Conservation (phyloP, 2,113 vertebrate species). For the Mobula hypostoma region DNA sequence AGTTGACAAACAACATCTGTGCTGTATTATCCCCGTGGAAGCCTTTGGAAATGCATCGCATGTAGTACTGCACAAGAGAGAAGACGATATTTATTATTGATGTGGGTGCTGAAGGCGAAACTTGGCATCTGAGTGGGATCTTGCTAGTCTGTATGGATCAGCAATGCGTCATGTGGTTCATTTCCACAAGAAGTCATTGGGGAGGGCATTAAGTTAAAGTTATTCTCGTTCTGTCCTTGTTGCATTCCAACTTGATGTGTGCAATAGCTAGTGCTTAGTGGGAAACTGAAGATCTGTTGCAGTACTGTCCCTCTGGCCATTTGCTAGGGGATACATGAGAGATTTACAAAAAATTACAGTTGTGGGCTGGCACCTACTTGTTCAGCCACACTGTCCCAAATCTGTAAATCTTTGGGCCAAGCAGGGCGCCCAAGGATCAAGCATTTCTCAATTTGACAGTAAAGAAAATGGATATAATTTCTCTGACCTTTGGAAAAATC, state of each 20-base stretch:
- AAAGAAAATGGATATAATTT: not conserved
- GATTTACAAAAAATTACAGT: not conserved
- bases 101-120: not conserved
- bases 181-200: not conserved
- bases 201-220: not conserved
- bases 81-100: not conserved
- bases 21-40: not conserved
- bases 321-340: not conserved
- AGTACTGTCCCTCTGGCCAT: not conserved
- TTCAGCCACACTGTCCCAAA: not conserved
- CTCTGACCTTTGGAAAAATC: not conserved
- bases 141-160: not conserved
- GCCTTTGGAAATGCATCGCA: not conserved
- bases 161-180: not conserved
- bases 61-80: not conserved
- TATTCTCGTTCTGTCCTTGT: not conserved
- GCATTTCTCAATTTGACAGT: no score
- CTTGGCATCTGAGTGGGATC: not conserved
- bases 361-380: not conserved
- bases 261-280: no score
- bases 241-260: not conserved
- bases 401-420: not conserved
- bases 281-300: no score
- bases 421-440: not conserved
- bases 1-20: constrained; percentile 7